Base-by-base conservation (phyloP, 2,113 vertebrate species). In the Nerophis ophidion region DNA sequence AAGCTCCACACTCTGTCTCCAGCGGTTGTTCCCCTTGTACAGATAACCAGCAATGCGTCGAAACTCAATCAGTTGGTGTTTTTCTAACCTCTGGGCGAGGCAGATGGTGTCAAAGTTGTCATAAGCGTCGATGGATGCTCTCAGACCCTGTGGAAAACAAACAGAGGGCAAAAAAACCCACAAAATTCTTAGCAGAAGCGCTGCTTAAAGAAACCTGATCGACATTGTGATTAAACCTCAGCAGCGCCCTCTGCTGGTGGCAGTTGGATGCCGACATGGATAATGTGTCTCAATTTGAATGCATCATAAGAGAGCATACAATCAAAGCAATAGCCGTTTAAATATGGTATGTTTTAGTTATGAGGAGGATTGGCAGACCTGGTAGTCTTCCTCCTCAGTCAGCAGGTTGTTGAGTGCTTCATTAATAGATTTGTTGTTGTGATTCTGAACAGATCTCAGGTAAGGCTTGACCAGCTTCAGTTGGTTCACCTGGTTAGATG, bases 1-100 rank as follows among this genome's bases (percentile, higher is more conserved):
- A 4, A 96, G 93, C 74, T 94, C 94, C 60, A 95, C 91, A 0
- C 95, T 97, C 86, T 95, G 95, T 70, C 92, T 91, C 95, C 94
- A 97, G 61, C 90, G 90, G 77, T 92, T 92, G 76, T 93, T 94
- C 14, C 91, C 91, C 72, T 95, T 95, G 84, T 95, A 97, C 47
- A 96, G 84, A 68, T 93, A 93, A 0, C 93, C 93, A 5, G 94
- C 92, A 12, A 96, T 94, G 44, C 92, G 92, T 52, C 93, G 81
- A 72, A 98, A 96, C 56, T 96, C 93, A 2, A 96, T 93, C 48
- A 96, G 86, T 46, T 93, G 92, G 0, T 95, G 94, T 72, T 93
- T 93, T 77, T 95, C 93, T 72, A 96, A 85, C 44, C 85, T 87
- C 84, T 95, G 93, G 11, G 93, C 94, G 71, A 96, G 80, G 0